Conservation (phyloP, 2,113 vertebrate genomes). For the Chionodraco myersi region DNA sequence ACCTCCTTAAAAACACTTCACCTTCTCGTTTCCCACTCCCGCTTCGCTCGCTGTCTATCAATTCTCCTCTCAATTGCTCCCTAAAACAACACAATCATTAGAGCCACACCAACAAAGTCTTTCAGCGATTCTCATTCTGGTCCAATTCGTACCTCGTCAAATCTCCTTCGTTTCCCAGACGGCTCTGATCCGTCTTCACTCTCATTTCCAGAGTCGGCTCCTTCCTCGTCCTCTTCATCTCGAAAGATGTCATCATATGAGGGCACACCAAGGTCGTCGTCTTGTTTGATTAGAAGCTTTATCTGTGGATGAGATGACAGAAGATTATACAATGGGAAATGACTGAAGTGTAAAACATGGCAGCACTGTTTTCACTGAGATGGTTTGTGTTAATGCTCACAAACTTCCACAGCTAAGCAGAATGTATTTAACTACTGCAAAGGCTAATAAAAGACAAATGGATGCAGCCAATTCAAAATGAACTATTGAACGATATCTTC, state of each 20-base stretch:
- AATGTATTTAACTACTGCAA: not conserved
- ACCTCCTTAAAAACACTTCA: slow-evolving; percentile 54
- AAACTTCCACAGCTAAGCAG: not conserved
- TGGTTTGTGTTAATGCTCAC: not conserved
- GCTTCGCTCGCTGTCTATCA: slow-evolving; percentile 85
- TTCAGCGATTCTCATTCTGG: not conserved
- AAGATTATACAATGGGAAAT: not conserved
- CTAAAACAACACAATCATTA: slow-evolving; percentile 69
- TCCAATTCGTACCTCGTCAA: slow-evolving; percentile 86
- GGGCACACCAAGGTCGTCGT: slow-evolving; percentile 92
- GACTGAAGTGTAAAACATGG: not conserved
- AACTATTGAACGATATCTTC: not conserved
- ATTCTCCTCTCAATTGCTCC: slow-evolving; percentile 89
- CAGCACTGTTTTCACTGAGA: too few relatives aligned
- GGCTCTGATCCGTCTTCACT: slow-evolving; percentile 89
- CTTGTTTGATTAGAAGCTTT: slow-evolving; percentile 94
- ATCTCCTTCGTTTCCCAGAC: slow-evolving; percentile 91
- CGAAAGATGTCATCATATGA: slow-evolving; percentile 95
- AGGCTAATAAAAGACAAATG: not conserved
- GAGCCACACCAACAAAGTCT: not conserved
- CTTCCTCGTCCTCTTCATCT: slow-evolving; percentile 88
- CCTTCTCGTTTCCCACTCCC: slow-evolving; percentile 95
- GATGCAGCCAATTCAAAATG: not conserved
- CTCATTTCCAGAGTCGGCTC: slow-evolving; percentile 88
- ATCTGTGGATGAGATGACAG: slow-evolving; percentile 81